A percentile compares a stretch with the other conserved stretches of the same genome.
Evolutionary conservation across 2,113 vertebrate genomes (phyloP).

Genomic region (Piprites chloris): DNA sequence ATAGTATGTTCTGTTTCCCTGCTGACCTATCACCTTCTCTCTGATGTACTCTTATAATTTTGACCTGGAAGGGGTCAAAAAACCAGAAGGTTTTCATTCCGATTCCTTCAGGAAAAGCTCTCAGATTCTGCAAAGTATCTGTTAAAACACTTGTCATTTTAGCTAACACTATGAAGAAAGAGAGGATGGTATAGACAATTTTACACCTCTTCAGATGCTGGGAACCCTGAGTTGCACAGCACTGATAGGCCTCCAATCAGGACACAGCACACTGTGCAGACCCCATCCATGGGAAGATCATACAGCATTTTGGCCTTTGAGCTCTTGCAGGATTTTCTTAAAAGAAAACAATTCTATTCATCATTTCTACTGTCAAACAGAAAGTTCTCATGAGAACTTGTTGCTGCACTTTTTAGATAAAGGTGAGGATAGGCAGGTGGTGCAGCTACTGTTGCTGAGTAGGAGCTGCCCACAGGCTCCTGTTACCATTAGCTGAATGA

Average conservation of each 20-base stretch:
- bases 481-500: not conserved
- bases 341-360: not conserved
- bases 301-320: not conserved
- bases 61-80: not conserved
- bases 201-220: not conserved
- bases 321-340: not conserved
- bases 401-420: not conserved
- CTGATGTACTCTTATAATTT: not conserved
- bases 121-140: not conserved
- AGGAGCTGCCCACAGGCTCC: accelerated
- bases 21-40: not conserved
- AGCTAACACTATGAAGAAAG: not conserved
- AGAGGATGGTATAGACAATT: not conserved
- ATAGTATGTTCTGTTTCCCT: not conserved
- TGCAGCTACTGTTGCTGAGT: accelerated
- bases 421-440: not conserved
- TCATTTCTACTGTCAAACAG: not conserved
- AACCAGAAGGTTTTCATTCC: not conserved
- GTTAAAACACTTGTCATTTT: not conserved
- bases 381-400: not conserved
- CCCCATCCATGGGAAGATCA: not conserved
- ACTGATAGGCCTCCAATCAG: accelerated
- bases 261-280: not conserved
- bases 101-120: not conserved
- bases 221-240: not conserved